Conservation (phyloP, 2,113 vertebrate genomes). For the Xiphorhynchus elegans region DNA sequence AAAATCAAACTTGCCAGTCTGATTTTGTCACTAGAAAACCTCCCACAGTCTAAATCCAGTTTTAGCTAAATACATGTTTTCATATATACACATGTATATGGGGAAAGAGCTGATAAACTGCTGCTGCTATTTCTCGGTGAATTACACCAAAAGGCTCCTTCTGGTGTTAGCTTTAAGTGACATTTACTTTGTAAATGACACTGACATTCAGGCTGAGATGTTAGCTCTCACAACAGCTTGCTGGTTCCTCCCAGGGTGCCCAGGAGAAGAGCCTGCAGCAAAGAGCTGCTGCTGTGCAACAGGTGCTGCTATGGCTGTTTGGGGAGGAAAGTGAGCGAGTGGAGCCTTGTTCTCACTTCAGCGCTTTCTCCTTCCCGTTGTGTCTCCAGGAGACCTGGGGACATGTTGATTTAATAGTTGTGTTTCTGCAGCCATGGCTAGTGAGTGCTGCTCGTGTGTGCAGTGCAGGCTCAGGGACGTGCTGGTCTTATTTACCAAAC, state of each 20-base stretch:
- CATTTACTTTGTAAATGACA: slow-evolving; percentile 70
- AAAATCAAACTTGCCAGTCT: background rate
- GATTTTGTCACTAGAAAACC: background rate
- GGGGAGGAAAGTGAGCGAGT: background rate
- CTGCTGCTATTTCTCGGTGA: slow-evolving; percentile 12
- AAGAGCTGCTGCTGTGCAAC: background rate
- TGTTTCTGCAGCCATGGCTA: accelerated
- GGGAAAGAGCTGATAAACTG: background rate
- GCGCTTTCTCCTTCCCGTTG: background rate
- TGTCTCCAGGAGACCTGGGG: background rate
- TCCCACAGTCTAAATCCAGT: background rate
- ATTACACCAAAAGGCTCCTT: slow-evolving; percentile 44
- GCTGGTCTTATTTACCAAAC: background rate
- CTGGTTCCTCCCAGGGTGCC: background rate
- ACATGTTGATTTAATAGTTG: accelerated
- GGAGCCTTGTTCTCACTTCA: background rate
- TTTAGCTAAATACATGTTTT: background rate
- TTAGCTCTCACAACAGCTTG: background rate
- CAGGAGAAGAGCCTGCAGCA: background rate
- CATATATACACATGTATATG: background rate
- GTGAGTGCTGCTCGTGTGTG: accelerated
- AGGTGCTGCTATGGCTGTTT: background rate
- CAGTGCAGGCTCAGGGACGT: background rate
- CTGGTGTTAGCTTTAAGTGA: slow-evolving; percentile 50
- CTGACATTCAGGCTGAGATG: slow-evolving; percentile 56